A percentile compares a stretch with the other conserved stretches of the same genome.
Evolutionary conservation across 1,140 invertebrate genomes (phyloP).

Genomic region (Cataglyphis hispanica): DNA sequence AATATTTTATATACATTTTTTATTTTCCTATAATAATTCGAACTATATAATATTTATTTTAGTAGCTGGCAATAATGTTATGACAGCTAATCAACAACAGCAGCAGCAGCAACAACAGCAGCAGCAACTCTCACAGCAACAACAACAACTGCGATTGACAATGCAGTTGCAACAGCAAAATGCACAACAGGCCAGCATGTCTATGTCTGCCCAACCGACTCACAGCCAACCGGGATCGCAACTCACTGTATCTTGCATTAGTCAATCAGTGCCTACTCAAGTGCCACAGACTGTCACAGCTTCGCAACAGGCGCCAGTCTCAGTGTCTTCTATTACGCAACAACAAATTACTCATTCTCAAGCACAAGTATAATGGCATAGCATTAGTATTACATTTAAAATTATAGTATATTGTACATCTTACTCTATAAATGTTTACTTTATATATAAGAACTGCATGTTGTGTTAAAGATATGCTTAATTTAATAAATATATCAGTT

Average conservation of each 20-base stretch:
- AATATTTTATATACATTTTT: not conserved
- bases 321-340: constrained; percentile 76
- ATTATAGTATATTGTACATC: not conserved
- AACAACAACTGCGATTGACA: constrained; percentile 85
- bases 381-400: no score
- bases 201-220: constrained; percentile 76
- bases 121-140: constrained; percentile 85
- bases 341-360: constrained; percentile 79
- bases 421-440: no score
- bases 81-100: constrained; percentile 84
- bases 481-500: not conserved
- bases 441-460: not conserved
- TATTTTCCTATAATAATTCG: not conserved
- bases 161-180: constrained; percentile 83
- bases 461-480: not conserved
- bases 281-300: constrained; percentile 82
- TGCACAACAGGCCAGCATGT: constrained; percentile 84
- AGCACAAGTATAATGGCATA: constrained; percentile 71
- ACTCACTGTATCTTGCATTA: constrained; percentile 80
- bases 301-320: constrained; percentile 74
- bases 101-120: constrained; percentile 85
- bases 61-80: constrained; percentile 80
- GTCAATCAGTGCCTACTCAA: constrained; percentile 80
- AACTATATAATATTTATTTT: constrained; percentile 4
- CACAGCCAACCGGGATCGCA: constrained; percentile 81